A percentile compares a stretch with the other conserved stretches of the same genome.
Evolutionary conservation across 2,888 invertebrate genomes (phyloP).

Genomic region (Listrodromus nycthemerus): DNA sequence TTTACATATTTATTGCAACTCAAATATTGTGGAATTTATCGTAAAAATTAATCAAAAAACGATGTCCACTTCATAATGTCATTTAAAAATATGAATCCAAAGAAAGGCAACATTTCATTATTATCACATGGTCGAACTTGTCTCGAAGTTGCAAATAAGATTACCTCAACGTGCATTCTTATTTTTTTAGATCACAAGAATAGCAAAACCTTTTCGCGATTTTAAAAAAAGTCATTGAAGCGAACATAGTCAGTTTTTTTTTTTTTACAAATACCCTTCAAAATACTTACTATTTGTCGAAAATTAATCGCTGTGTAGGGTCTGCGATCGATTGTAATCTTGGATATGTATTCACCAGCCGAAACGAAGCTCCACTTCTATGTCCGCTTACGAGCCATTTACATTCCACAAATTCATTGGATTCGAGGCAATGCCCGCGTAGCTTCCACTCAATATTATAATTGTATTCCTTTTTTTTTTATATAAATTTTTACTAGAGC

Average conservation of each 20-base stretch:
- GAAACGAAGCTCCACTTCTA: slow-evolving; percentile 30
- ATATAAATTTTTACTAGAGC: slow-evolving; percentile 38
- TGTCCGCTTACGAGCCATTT: slow-evolving; percentile 41
- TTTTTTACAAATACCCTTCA: not conserved
- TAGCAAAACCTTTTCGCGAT: not conserved
- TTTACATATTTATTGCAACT: not conserved
- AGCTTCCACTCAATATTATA: slow-evolving; percentile 29
- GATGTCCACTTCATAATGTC: slow-evolving; percentile 2
- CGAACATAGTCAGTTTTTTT: not conserved
- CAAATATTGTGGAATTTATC: not conserved
- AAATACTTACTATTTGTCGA: not conserved
- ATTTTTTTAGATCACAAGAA: not conserved
- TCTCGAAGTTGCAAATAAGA: not conserved
- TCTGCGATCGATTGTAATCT: not conserved
- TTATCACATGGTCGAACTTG: not conserved
- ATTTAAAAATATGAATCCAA: slow-evolving; percentile 10
- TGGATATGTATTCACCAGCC: slow-evolving; percentile 29
- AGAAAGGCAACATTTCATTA: not conserved
- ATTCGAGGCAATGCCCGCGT: slow-evolving; percentile 51
- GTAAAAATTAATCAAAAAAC: not conserved
- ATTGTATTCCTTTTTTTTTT: slow-evolving; percentile 5
- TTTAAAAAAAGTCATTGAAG: not conserved
- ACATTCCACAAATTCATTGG: slow-evolving; percentile 61
- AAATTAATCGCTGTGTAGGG: not conserved
- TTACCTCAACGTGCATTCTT: not conserved